phyloP scores from a whole-genome alignment of 2,797 vertebrate species.

The Micromesistius poutassou region DNA sequence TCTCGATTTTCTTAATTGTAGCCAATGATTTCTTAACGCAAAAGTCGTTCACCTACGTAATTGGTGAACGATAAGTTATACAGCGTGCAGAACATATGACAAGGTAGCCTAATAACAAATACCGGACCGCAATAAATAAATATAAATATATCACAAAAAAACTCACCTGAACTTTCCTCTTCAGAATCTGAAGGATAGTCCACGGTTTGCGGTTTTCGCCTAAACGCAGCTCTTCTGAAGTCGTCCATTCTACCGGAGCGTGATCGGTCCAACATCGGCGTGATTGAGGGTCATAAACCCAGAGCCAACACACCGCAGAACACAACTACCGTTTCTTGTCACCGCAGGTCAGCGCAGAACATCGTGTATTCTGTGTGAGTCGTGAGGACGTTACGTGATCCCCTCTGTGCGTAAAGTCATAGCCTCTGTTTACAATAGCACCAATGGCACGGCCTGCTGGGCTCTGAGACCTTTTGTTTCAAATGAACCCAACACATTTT shows the following conservation, averaged over 20 bases:
- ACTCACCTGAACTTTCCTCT: conserved; percentile 57
- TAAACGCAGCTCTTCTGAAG: conserved; percentile 70
- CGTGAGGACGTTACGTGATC: too few species aligned
- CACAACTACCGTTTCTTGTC: too few species aligned
- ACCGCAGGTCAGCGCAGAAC: background rate
- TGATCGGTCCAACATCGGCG: conserved; percentile 55
- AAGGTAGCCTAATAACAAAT: too few species aligned
- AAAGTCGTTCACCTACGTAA: background rate
- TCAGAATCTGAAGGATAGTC: conserved; percentile 16
- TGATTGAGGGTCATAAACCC: background rate
- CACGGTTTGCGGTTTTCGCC: conserved; percentile 58
- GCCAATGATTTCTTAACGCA: background rate
- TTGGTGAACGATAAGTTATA: too few species aligned
- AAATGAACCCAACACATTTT: too few species aligned
- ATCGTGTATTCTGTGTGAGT: too few species aligned
- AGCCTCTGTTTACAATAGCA: too few species aligned
- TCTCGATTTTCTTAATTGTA: background rate
- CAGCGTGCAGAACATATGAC: too few species aligned
- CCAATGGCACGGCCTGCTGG: too few species aligned
- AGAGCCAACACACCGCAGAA: background rate
- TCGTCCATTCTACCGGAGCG: conserved; percentile 54
- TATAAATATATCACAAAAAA: background rate
- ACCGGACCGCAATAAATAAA: background rate
- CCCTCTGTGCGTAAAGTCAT: too few species aligned
- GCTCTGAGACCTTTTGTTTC: too few species aligned